A percentile compares a stretch with the other conserved stretches of the same genome.
These are phyloP conservation scores for Spea multiplicata DNA, from an alignment of 2,113 vertebrate species.

Conservation along the genomic window DNA sequence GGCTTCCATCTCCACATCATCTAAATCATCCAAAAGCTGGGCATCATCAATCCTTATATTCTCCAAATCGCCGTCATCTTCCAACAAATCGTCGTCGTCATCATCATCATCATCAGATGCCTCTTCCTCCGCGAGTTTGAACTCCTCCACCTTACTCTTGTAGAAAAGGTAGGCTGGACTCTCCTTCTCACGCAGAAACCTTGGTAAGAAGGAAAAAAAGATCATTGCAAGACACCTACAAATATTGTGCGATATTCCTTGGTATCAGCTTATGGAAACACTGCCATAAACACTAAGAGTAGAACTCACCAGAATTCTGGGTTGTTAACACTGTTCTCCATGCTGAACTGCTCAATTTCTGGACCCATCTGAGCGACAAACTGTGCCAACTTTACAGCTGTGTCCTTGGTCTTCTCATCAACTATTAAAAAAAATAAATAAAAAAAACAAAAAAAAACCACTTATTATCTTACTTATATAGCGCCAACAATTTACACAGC, in stretches of 20 bases:
- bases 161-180: conserved; percentile 72
- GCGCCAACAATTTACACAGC: background rate
- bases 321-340: conserved; percentile 72
- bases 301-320: conserved; percentile 72
- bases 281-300: background rate
- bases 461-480: no score
- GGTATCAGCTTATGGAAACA: background rate
- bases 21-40: conserved; percentile 35
- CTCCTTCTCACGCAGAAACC: conserved; percentile 70
- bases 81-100: conserved; percentile 50
- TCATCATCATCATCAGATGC: conserved; percentile 54
- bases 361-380: conserved; percentile 75
- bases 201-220: conserved; percentile 36
- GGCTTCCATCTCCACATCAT: conserved; percentile 51
- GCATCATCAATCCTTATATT: conserved; percentile 27
- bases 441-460: no score
- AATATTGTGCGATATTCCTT: background rate
- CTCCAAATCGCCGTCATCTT: conserved; percentile 48
- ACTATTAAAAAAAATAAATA: conserved; percentile 59
- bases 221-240: background rate
- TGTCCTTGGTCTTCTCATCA: conserved; percentile 69
- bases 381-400: conserved; percentile 69
- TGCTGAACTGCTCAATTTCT: conserved; percentile 75
- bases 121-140: conserved; percentile 59
- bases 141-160: conserved; percentile 65